Evolutionary conservation across 2,113 vertebrate species (phyloP).

Genomic region (Centropus bengalensis): DNA sequence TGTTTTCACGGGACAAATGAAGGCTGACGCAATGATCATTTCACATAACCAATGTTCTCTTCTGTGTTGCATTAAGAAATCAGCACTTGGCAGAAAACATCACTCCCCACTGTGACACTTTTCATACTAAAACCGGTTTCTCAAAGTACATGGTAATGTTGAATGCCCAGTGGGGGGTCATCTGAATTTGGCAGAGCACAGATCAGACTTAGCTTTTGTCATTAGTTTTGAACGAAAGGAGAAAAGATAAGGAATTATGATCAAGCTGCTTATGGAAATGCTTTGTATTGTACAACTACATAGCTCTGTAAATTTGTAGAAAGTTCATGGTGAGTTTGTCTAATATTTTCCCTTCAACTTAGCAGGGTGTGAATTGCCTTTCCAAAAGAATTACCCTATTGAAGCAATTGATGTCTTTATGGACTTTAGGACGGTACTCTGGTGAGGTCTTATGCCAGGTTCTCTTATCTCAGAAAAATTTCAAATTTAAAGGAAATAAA

Average conservation of each 20-base stretch:
- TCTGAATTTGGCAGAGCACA: background rate
- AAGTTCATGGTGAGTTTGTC: background rate
- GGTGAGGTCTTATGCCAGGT: background rate
- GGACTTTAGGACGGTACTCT: background rate
- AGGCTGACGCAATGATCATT: background rate
- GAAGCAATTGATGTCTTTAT: background rate
- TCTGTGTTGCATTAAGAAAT: background rate
- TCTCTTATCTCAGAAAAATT: background rate
- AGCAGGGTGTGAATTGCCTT: background rate
- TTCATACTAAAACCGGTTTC: background rate
- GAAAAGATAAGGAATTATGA: background rate
- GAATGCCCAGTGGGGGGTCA: background rate
- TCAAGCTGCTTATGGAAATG: background rate
- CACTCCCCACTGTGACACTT: background rate
- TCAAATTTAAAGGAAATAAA: background rate
- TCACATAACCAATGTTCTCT: background rate
- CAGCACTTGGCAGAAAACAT: background rate
- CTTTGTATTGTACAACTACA: background rate
- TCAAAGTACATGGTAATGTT: background rate
- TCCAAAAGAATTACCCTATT: background rate
- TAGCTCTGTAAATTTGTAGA: background rate
- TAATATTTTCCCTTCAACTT: background rate
- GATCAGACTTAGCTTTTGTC: background rate
- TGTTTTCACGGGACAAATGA: background rate
- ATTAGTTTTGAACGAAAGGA: background rate